Evolutionary conservation across 2,113 vertebrate genomes (phyloP).

Genomic region (Bubo scandiacus): DNA sequence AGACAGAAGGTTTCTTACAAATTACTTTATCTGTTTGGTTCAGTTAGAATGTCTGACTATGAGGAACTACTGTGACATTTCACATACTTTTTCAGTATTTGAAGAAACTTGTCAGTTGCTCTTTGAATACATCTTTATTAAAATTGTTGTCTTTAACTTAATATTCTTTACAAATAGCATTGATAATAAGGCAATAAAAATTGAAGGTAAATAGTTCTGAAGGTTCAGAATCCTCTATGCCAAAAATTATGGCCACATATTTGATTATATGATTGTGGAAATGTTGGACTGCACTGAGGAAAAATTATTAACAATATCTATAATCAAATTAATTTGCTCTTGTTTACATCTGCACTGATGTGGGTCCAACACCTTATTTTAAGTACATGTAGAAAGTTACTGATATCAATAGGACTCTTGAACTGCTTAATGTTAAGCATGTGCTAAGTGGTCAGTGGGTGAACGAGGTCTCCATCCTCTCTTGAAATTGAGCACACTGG

Average conservation of each 20-base stretch:
- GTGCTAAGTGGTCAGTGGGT: neutral
- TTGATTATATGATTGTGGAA: neutral
- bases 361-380: neutral
- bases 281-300: neutral
- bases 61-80: conserved; percentile 9
- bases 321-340: neutral
- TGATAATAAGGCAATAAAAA: neutral
- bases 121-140: neutral
- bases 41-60: conserved; percentile 3
- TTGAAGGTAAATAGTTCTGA: neutral
- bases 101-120: neutral
- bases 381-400: neutral
- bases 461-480: neutral
- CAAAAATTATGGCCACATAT: neutral
- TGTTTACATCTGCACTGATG: neutral
- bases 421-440: neutral
- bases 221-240: neutral
- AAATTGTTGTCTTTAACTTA: neutral
- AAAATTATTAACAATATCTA: neutral
- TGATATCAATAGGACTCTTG: neutral
- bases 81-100: neutral
- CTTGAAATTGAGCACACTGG: neutral
- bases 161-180: neutral
- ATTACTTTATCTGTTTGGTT: neutral
- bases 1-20: neutral